A percentile compares a stretch with the other conserved stretches of the same genome.
These are phyloP conservation scores for Aldabrachelys gigantea DNA, from an alignment of 2,113 vertebrate genomes.

Conservation along the genomic window DNA sequence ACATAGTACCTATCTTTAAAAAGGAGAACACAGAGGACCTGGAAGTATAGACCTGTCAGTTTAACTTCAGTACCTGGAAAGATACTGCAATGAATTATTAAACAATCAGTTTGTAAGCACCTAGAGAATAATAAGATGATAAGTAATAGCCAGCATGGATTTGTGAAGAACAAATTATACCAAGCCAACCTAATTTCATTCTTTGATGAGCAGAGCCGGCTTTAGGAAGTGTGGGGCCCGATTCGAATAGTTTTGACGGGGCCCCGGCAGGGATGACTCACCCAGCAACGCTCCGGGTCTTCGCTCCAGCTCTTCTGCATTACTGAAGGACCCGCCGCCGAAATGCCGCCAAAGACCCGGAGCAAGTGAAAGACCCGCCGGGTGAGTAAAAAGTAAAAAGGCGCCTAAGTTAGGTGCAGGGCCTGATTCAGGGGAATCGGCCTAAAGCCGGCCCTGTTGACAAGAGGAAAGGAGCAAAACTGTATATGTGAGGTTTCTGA, in stretches of 20 bases:
- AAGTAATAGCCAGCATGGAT: background rate
- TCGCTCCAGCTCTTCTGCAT: too few species aligned
- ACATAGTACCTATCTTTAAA: background rate
- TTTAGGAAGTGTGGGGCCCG: too few species aligned
- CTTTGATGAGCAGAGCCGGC: background rate
- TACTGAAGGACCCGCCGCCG: too few species aligned
- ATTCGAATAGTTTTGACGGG: too few species aligned
- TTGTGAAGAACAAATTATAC: background rate
- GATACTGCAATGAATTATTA: background rate
- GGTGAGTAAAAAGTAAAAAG: too few species aligned
- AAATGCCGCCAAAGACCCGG: too few species aligned
- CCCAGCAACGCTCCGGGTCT: too few species aligned
- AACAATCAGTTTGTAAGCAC: background rate
- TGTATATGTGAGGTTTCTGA: background rate
- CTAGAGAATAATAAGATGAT: background rate
- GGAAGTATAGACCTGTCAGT: background rate
- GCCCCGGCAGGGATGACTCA: too few species aligned
- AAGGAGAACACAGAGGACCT: background rate
- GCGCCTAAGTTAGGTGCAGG: too few species aligned
- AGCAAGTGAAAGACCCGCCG: too few species aligned
- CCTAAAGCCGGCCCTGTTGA: background rate
- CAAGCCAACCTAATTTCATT: background rate
- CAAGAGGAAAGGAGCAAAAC: background rate
- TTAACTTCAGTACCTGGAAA: background rate
- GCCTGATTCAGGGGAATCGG: too few species aligned